Conservation (phyloP, 1,140 invertebrate genomes). For the Pararge aegeria region DNA sequence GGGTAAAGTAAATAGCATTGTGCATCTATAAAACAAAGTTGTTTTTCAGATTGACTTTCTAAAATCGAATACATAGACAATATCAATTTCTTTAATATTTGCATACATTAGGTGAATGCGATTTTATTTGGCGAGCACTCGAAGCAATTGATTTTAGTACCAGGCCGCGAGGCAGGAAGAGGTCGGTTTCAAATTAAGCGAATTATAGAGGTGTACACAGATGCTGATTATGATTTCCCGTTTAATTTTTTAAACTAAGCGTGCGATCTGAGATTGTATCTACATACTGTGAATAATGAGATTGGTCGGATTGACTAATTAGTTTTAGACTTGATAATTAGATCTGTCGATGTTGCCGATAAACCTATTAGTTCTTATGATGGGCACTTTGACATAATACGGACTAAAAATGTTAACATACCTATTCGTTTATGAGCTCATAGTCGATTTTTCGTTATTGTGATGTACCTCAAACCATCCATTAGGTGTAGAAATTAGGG, state of each 20-base stretch:
- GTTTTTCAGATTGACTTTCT: too few species aligned
- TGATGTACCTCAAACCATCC: too few species aligned
- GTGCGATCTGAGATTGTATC: too few species aligned
- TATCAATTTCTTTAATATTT: conserved; percentile 7
- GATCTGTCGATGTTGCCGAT: not conserved
- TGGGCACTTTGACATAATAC: not conserved
- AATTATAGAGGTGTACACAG: conserved; percentile 38
- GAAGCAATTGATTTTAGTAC: conserved; percentile 10
- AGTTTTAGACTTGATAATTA: conserved; percentile 23
- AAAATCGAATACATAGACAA: not conserved
- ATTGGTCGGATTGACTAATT: conserved; percentile 48
- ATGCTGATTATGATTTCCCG: conserved; percentile 48
- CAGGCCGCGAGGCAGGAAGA: conserved; percentile 1
- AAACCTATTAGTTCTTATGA: conserved; percentile 2
- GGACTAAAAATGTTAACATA: not conserved
- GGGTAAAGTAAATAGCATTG: too few species aligned
- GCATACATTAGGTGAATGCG: conserved; percentile 9
- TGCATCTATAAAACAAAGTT: too few species aligned
- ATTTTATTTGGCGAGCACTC: conserved; percentile 17
- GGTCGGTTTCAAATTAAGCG: conserved; percentile 45
- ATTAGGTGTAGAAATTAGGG: too few species aligned
- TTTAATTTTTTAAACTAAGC: too few species aligned
- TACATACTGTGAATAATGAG: conserved; percentile 46
- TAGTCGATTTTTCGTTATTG: too few species aligned
- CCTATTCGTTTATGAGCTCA: too few species aligned